Evolutionary conservation across 2,888 invertebrate genomes (phyloP), one percentile per base, ranked within the genome.

Genomic region (Drosophila limbata): DNA sequence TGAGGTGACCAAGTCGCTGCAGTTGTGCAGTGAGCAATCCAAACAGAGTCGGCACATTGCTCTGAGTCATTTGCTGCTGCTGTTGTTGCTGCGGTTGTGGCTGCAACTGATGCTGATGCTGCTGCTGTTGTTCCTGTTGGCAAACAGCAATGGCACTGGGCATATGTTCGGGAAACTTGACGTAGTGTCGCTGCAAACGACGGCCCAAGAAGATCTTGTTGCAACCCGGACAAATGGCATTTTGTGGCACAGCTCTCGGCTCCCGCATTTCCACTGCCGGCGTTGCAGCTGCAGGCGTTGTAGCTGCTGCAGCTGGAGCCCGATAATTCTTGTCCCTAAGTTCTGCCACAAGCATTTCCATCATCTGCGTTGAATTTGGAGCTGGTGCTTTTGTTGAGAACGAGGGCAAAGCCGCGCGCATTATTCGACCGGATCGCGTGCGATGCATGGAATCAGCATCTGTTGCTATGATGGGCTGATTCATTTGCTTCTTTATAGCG

Each of bases 191-290:
- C 64, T 91, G 84, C 78, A 92, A 63, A 3, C 92, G 87, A 37
- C 88, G 86, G 0, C 92, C 92, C 42, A 92, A 70, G 64, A 92
- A 92, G 9, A 92, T 90, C 77, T 92, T 92, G 21, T 90, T 88
- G 68, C 92, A 92, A 4, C 89, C 90, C 0, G 90, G 91, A 50
- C 92, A 92, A 60, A 90, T 88, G 5, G 91, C 86, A 37, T 91
- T 86, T 0, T 84, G 84, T 28, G 92, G 89, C 15, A 92, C 72
- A 42, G 85, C n/a, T 2, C 76, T 69, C 37, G 55, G 45, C 15
- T 39, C 69, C 5, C 17, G 59, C 5, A 15, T 8, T 9, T 42
- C 33, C 9, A 5, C 31, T 15, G 40, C 8, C 3, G 56, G 17
- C 9, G 19, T 53, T 51, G 51, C 4, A 5, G 42, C 25, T 25